Base-by-base conservation (phyloP, 2,113 vertebrate genomes). In the Calidris pygmaea region DNA sequence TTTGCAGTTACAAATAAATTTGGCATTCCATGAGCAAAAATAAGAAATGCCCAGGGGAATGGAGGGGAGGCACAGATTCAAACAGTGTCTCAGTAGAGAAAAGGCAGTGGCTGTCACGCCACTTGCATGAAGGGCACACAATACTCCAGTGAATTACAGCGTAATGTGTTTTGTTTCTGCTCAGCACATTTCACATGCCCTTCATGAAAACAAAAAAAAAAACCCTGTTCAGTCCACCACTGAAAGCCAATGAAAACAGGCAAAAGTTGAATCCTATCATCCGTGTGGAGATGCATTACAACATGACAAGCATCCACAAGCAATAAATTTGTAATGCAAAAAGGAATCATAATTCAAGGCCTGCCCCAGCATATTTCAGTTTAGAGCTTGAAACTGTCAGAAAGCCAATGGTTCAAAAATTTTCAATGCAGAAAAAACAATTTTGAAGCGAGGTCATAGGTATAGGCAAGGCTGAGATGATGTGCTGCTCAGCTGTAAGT, bases 241-340 rank as follows among this genome's bases (percentile, higher is more conserved):
- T 67, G 56, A 65, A 89, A 94, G 58, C 39, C 86, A 95, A 81
- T 39, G 56, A 94, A 95, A 93, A 85, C 19, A 93, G 86, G 70
- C 53, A 92, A 87, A 93, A 89, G 48, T 60, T 89, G 48, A 93
- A 91, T 83, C 55, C 86, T 81, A 43, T 88, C 85, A 90, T 60
- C 73, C 2, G 0, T 80, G 60, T 37, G 76, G 47, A 77, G 75
- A 84, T 62, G 48, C 34, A 37, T 91, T 89, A 83, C 83, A 85
- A 78, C 75, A 91, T 27, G 75, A 95, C 75, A 90, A 86, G 83
- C 67, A 95, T 94, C 55, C 81, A 93, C 59, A 93, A 91, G 68
- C 60, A 85, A 75, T 67, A 43, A 78, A 96, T 96, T 93, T 75
- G 72, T 90, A 90, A 95, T 81, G 70, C 72, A 95, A 65, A 89